Evolutionary conservation across 2,113 vertebrate genomes (phyloP), one percentile per base, ranked within the genome.

Genomic region (Oryzias woworae): DNA sequence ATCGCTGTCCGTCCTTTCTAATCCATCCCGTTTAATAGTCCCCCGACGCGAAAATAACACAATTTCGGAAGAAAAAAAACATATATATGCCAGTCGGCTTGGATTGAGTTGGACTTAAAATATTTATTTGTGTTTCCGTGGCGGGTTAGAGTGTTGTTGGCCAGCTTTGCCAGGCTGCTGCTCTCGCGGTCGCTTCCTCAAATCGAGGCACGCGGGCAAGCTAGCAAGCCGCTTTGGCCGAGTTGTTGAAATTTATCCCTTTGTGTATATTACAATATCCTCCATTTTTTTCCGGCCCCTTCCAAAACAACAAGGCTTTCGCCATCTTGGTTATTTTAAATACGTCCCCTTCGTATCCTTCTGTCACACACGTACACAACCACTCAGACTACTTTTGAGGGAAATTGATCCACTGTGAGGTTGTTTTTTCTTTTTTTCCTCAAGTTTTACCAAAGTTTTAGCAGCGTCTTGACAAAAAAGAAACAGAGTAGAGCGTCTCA

Each of bases 221-320:
- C 74, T 58, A 62, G 76, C 81, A 53, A 28, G 81, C 79, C 67
- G 93, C 82, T 80, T 36, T 36, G 91, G 92, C 92, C 83, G 94
- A 92, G 92, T 93, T 93, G 94, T 90, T 92, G 94, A 94, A 94
- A 95, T 95, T 90, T 94, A 93, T 96, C 94, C 95, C 96, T 98
- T 98, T 98, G 96, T 98, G 95, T 97, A 95, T 96, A 96, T 96
- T 95, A 96, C 95, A 96, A 96, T 98, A 96, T 97, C 96, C 96
- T 98, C 97, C 97, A 98, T 98, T 95, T 97, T 66, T 54, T 79
- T 94, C 92, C 90, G 94, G 94, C 92, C 94, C 94, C 83, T 75
- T 96, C 81, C 95, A 93, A 95, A 98, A 98, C 97, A 97, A 98
- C 96, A 95, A 97, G 95, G 91, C 94, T 93, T 92, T 97, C 96